phyloP scores from a whole-genome alignment of 1,140 invertebrate genomes.

The Homalodisca vitripennis region DNA sequence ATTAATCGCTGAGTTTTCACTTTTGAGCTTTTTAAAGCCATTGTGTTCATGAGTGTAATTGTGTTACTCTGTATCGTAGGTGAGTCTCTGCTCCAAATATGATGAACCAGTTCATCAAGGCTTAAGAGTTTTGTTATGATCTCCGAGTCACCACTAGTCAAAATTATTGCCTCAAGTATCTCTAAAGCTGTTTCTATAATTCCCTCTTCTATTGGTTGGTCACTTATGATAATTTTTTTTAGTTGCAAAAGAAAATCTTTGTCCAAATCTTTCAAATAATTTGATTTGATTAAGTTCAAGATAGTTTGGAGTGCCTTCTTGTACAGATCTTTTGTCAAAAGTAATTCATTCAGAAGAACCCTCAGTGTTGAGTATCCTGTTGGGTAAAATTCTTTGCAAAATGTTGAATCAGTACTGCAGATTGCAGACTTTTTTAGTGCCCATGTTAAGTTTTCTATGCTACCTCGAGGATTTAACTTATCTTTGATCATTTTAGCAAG shows the following conservation, averaged over 20 bases:
- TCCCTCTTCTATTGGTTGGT: background rate
- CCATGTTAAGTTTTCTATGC: background rate
- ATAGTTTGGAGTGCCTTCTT: background rate
- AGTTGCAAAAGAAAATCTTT: slow-evolving; percentile 8
- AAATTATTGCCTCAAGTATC: slow-evolving; percentile 7
- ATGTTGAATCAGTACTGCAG: slow-evolving; percentile 12
- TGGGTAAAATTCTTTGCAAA: slow-evolving; percentile 20
- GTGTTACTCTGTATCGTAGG: slow-evolving; percentile 4
- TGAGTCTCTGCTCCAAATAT: slow-evolving; percentile 10
- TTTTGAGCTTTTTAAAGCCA: slow-evolving; percentile 8
- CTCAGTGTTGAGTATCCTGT: background rate
- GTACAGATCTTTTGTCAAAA: slow-evolving; percentile 15
- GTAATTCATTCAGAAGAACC: slow-evolving; percentile 7
- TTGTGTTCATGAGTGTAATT: background rate
- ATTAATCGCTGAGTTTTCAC: background rate
- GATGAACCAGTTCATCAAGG: background rate
- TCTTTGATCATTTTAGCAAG: slow-evolving; percentile 8
- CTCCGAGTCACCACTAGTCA: background rate
- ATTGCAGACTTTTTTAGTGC: slow-evolving; percentile 5
- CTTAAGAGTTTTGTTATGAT: background rate
- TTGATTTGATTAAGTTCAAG: background rate
- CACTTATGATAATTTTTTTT: slow-evolving; percentile 1
- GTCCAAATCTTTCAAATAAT: slow-evolving; percentile 5
- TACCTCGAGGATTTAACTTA: background rate
- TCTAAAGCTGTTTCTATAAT: background rate